These are phyloP conservation scores for Loriculus beryllinus DNA, from an alignment of 2,797 vertebrate genomes.

Conservation along the genomic window DNA sequence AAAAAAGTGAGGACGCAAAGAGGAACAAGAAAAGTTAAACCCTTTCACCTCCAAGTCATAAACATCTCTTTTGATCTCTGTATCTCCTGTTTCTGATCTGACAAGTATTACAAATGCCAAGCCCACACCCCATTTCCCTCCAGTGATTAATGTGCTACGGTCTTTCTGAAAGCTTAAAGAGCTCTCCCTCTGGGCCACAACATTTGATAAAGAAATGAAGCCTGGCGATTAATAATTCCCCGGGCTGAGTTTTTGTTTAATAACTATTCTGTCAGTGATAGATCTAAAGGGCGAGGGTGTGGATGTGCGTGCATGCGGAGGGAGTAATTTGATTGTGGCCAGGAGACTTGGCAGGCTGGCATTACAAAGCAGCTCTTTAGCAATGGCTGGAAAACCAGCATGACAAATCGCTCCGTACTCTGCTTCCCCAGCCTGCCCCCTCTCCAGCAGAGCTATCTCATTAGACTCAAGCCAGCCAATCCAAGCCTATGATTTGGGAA, in stretches of 20 bases:
- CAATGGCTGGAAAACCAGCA: constrained; percentile 48
- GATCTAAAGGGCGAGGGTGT: constrained; percentile 77
- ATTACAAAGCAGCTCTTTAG: constrained; percentile 73
- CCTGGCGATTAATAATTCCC: constrained; percentile 84
- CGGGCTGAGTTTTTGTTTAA: constrained; percentile 88
- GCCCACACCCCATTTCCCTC: constrained; percentile 1
- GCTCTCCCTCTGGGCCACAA: constrained; percentile 75
- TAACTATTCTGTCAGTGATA: constrained; percentile 92
- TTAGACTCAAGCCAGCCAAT: constrained; percentile 73
- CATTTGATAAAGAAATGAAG: constrained; percentile 86
- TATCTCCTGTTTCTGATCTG: constrained; percentile 55
- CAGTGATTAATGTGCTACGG: constrained; percentile 67
- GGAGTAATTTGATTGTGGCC: constrained; percentile 67
- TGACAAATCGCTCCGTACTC: constrained; percentile 70
- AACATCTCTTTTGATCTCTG: constrained; percentile 48
- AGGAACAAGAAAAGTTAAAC: background rate
- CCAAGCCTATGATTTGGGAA: constrained; percentile 70
- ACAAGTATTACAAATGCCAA: constrained; percentile 67
- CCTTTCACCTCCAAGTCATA: constrained; percentile 4
- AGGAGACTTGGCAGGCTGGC: constrained; percentile 65
- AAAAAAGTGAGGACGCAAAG: background rate
- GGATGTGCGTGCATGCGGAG: constrained; percentile 35
- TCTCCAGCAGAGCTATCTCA: constrained; percentile 65
- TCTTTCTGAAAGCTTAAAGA: constrained; percentile 68
- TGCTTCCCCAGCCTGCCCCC: background rate